Base-by-base conservation (phyloP, 2,888 invertebrate genomes). In the Erebia ligea region DNA sequence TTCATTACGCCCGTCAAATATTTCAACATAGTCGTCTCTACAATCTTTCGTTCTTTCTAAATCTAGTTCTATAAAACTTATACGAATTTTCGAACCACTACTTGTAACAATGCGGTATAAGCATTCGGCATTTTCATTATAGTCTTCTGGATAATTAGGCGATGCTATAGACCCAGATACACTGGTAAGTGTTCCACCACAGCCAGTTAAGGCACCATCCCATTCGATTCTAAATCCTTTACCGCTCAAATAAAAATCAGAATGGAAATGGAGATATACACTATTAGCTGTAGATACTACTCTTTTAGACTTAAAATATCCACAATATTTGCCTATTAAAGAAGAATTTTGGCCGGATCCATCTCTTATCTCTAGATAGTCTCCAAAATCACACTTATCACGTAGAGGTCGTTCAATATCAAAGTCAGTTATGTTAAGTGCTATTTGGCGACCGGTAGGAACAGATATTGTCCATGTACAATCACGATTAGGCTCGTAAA, bases 391-490 rank as follows among this genome's bases (percentile, higher is more conserved):
- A 77, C 92, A 93, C 75, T 80, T 85, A 68, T 81, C 79, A 54
- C 83, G 77, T 72, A 89, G 82, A 11, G 91, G 82, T 52, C 80
- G 78, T 80, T 98, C 97, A 68, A 98, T 78, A 25, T 95, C 89
- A 76, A 93, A 92, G 19, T 88, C 77, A 25, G 89, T 82, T 74
- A 93, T 87, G 75, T 95, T 95, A 1, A 99, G 91, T 81, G 94
- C 90, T 54, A 99, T 95, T 88, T 96, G 97, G 75, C 96, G 95
- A 1, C 96, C 97, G 9, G 90, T 86, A 0, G 95, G 94, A 0
- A 95, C 97, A 17, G 94, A 94, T 69, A 99, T 95, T 0, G 94
- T 91, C 98, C 98, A 99, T n/a, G 90, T 90, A 83, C 99, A 99
- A 72, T 97, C 95, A 73, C 94, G 94, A 76, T 95, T 94, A 2